Evolutionary conservation across 2,888 invertebrate species (phyloP).

Genomic region (Yponomeuta evonymella): DNA sequence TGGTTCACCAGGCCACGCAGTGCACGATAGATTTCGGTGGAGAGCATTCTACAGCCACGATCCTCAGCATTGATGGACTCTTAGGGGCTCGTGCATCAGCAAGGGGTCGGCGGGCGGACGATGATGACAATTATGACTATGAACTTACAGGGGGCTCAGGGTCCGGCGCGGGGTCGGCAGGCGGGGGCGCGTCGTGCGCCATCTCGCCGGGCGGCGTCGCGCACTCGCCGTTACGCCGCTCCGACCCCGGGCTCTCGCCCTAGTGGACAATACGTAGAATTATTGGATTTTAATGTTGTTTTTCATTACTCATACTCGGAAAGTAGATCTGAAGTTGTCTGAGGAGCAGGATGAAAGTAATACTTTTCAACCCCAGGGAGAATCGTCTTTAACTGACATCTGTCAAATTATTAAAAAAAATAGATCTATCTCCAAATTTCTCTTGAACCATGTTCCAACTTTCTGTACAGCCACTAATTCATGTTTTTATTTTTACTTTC

Average conservation of each 20-base stretch:
- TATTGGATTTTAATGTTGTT: too few relatives aligned
- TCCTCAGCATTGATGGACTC: background rate
- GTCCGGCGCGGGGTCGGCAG: conserved; percentile 24
- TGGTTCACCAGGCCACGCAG: background rate
- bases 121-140: background rate
- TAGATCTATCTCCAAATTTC: too few relatives aligned
- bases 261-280: conserved; percentile 23
- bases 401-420: too few relatives aligned
- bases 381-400: too few relatives aligned
- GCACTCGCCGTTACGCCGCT: conserved; percentile 62
- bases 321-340: too few relatives aligned
- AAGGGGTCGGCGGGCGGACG: background rate
- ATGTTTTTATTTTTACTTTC: too few relatives aligned
- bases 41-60: too few relatives aligned
- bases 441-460: too few relatives aligned
- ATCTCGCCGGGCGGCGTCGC: conserved; percentile 32
- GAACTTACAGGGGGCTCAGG: conserved; percentile 5
- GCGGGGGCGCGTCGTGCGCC: conserved; percentile 33
- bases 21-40: background rate
- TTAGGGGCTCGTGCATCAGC: background rate
- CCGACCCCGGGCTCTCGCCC: conserved; percentile 69
- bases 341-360: too few relatives aligned
- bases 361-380: too few relatives aligned
- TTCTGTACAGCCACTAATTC: too few relatives aligned
- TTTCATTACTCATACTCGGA: too few relatives aligned